Evolutionary conservation across 2,113 vertebrate genomes (phyloP), one percentile per base, ranked within the genome.

Genomic region (Lycocorax pyrrhopterus): DNA sequence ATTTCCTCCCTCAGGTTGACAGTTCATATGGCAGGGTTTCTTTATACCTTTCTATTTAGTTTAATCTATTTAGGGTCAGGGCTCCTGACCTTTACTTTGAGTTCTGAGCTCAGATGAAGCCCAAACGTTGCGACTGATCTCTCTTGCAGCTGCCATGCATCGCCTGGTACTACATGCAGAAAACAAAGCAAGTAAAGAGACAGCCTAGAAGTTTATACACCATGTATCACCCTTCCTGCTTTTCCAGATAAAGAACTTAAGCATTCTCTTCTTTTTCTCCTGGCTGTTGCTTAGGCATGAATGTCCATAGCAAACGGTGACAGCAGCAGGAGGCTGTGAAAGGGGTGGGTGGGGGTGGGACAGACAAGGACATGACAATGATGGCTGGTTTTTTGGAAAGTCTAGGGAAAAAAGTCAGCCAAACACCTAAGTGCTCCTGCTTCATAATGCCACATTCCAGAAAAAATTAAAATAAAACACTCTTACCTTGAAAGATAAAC

Each of bases 71-170:
- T 91, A 64, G 66, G 59, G 77, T 84, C 84, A 78, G 33, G 58
- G 20, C 35, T 93, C n/a, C 17, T 89, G 84, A 94, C 83, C 84
- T 91, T 88, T 80, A 63, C 52, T 89, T 88, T 59, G 64, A 63
- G 25, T 78, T 87, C 47, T 72, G 68, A 72, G 79, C 29, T 94
- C 43, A 78, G 43, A 78, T 75, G 60, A 89, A 90, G 39, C 64
- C 21, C 35, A 86, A 56, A 89, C 44, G 52, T 35, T 62, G 64
- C 71, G 83, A 35, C 19, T 55, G 68, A 74, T 63, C 33, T 81
- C 39, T 81, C 73, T 41, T 78, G 64, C 60, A 93, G 69, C 56
- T 94, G 80, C 73, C 14, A 13, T 74, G 35, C 32, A 53, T 92
- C 93, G 75, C 27, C 47, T 74, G 27, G 11, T 94, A 79, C 62